Base-by-base conservation (phyloP, 2,113 vertebrate genomes). In the Cygnus buccinator region DNA sequence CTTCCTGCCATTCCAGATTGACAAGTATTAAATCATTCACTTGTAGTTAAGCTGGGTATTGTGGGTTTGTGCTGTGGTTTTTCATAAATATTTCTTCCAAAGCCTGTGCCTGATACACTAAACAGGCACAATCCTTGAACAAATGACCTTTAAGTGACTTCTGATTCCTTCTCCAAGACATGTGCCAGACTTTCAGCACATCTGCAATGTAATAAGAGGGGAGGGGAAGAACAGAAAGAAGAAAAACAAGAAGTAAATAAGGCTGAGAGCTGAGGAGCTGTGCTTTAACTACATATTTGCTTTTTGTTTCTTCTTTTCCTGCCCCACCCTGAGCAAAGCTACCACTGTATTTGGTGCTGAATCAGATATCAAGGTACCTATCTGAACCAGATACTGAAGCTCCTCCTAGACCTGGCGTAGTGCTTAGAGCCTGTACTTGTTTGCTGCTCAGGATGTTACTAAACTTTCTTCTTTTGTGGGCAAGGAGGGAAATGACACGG, bases 391-490 rank as follows among this genome's bases (percentile, higher is more conserved):
- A 57, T 4, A 66, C 3, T 2, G 3, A 66, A 54, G 81, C 33
- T 76, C 66, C 50, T 57, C 48, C 67, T 7, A 48, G 66, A 85
- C 61, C 48, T 44, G 59, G 26, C 55, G 11, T 3, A 11, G 52
- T 2, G 15, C 58, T 70, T 15, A 46, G 59, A 33, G 92, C 93
- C 90, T 92, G 89, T 61, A 35, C 71, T 82, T 95, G 89, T 93
- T 97, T 97, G 57, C 77, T 91, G 9, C 66, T 84, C 93, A 94
- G 91, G 84, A 77, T 93, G 84, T 96, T 96, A 70, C 89, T 87
- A 70, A 96, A 91, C 37, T 74, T 57, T 74, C 80, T 92, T 96
- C 61, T 73, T 89, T 48, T 76, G 4, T 0, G 84, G 43, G 23
- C 9, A 11, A 54, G 66, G 83, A 93, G 77, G 83, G 86, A 94